Evolutionary conservation across 2,797 vertebrate genomes (phyloP).

Genomic region (Threskiornis aethiopicus): DNA sequence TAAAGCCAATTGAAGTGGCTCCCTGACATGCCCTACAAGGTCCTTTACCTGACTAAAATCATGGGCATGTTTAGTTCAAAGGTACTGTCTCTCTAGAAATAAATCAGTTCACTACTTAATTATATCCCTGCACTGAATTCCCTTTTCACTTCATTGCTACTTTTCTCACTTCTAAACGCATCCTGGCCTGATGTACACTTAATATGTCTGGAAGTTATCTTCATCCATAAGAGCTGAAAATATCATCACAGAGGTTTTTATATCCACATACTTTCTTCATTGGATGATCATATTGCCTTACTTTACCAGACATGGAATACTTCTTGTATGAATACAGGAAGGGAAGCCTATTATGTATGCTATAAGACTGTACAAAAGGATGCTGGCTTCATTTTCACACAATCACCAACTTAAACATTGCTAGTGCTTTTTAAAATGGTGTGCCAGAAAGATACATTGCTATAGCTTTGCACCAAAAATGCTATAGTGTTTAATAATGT

Average conservation of each 20-base stretch:
- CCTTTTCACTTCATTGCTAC: neutral
- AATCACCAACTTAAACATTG: neutral
- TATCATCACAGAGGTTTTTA: neutral
- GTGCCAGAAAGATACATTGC: neutral
- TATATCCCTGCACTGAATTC: neutral
- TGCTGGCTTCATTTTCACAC: conserved; percentile 45
- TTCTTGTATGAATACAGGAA: conserved; percentile 24
- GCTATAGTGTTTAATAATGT: neutral
- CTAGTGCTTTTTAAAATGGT: neutral
- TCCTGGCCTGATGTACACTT: neutral
- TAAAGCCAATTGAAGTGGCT: neutral
- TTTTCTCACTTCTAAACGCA: neutral
- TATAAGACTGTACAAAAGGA: conserved; percentile 39
- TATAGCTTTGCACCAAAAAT: neutral
- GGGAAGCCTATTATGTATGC: neutral
- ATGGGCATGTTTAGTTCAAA: neutral
- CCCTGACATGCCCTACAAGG: neutral
- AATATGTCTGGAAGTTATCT: neutral
- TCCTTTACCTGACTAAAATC: neutral
- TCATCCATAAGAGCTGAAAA: neutral
- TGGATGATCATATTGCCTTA: neutral
- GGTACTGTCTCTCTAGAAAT: neutral
- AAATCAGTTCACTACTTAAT: neutral
- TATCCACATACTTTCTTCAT: neutral
- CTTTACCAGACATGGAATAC: neutral